Evolutionary conservation across 2,113 vertebrate genomes (phyloP).

Genomic region (Perca fluviatilis): DNA sequence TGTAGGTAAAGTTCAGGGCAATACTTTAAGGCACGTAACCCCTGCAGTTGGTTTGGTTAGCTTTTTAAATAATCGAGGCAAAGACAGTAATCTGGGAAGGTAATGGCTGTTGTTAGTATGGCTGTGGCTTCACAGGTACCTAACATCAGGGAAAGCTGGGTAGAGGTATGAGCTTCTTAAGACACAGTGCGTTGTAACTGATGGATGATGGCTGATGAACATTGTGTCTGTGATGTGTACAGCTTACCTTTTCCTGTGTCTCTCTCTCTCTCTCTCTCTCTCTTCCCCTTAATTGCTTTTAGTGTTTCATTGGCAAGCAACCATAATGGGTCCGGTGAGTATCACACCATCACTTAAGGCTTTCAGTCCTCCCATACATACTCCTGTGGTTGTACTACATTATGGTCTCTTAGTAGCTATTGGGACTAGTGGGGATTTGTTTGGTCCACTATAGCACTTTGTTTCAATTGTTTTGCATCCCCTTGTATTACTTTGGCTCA

Average conservation of each 20-base stretch:
- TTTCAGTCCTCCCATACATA: conserved; percentile 5
- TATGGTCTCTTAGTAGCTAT: not conserved
- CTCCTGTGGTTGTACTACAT: not conserved
- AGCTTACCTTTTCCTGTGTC: conserved; percentile 14
- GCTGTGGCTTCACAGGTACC: not conserved
- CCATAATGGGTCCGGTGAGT: conserved; percentile 79
- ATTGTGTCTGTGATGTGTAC: conserved; percentile 6
- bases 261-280: conserved; percentile 27
- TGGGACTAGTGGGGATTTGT: not conserved
- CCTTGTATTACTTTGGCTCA: not conserved
- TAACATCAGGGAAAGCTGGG: not conserved
- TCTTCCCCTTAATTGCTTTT: conserved; percentile 19
- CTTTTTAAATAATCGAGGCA: not conserved
- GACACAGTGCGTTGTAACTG: not conserved
- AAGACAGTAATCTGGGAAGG: no score
- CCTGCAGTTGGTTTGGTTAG: no score
- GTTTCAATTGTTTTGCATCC: not conserved
- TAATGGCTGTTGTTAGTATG: no score
- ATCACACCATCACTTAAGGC: not conserved
- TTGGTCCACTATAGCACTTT: not conserved
- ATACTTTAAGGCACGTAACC: no score
- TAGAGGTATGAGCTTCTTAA: not conserved
- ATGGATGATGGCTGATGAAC: not conserved
- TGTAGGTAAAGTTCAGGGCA: no score
- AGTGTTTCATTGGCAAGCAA: conserved; percentile 85